Evolutionary conservation across 2,888 invertebrate genomes (phyloP).

Genomic region (Limnephilus marmoratus): DNA sequence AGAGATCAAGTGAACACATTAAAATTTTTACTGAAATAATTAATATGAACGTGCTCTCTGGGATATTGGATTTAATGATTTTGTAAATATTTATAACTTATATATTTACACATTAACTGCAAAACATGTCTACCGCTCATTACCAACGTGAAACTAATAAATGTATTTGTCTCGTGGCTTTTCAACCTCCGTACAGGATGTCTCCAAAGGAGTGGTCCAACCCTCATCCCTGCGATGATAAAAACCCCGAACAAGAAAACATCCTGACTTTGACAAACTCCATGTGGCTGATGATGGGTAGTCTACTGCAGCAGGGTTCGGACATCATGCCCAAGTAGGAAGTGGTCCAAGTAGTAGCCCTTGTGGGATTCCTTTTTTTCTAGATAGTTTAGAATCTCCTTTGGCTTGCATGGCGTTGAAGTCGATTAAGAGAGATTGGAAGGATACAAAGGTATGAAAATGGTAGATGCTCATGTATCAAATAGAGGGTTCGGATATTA

Average conservation of each 20-base stretch:
- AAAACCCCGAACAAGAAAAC: slow-evolving; percentile 92
- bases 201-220: slow-evolving; percentile 96
- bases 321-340: slow-evolving; percentile 94
- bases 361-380: background rate
- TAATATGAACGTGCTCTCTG: background rate
- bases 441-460: background rate
- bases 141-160: background rate
- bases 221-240: slow-evolving; percentile 90
- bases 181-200: slow-evolving; percentile 79
- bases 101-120: background rate
- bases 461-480: too few species aligned
- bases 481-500: too few species aligned
- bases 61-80: background rate
- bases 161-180: slow-evolving; percentile 51
- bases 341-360: background rate
- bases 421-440: background rate
- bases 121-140: background rate
- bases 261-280: slow-evolving; percentile 94
- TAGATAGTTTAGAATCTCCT: background rate
- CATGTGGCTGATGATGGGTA: slow-evolving; percentile 96
- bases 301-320: slow-evolving; percentile 95
- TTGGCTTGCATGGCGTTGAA: background rate
- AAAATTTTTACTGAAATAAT: too few species aligned
- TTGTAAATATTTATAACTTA: background rate
- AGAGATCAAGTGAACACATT: too few species aligned